Evolutionary conservation across 1,140 invertebrate genomes (phyloP).

Genomic region (Trichomalopsis sarcophagae): DNA sequence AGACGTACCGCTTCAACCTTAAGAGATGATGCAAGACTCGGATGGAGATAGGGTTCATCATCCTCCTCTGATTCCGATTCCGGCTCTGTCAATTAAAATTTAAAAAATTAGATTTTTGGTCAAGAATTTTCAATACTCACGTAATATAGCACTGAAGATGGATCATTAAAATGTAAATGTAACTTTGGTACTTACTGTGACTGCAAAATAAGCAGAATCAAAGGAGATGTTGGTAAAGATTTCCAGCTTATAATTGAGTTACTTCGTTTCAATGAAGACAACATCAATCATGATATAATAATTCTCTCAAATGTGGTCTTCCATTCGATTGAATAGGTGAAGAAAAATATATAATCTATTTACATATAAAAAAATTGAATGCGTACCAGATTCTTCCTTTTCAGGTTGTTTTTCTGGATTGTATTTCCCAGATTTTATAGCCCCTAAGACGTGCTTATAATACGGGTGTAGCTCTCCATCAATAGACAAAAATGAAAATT

Average conservation of each 20-base stretch:
- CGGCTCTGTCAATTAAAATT: constrained; percentile 68
- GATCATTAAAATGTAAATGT: constrained; percentile 58
- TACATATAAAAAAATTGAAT: constrained; percentile 63
- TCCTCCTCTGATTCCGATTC: constrained; percentile 77
- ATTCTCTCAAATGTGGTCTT: constrained; percentile 55
- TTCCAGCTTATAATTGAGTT: constrained; percentile 64
- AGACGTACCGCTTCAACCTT: constrained; percentile 78
- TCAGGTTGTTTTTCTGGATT: constrained; percentile 77
- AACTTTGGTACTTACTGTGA: constrained; percentile 72
- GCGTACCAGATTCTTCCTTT: constrained; percentile 75
- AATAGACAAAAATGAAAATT: constrained; percentile 95
- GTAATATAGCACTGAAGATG: constrained; percentile 51
- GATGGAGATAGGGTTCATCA: constrained; percentile 87
- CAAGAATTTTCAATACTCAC: constrained; percentile 39
- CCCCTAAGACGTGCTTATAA: constrained; percentile 88
- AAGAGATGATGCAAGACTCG: constrained; percentile 80
- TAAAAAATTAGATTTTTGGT: constrained; percentile 48
- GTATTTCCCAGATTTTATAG: constrained; percentile 90
- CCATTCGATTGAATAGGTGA: constrained; percentile 53
- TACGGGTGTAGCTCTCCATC: constrained; percentile 91
- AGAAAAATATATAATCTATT: constrained; percentile 52
- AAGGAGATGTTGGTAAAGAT: constrained; percentile 69
- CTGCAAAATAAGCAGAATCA: constrained; percentile 70
- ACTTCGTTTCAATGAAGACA: constrained; percentile 62
- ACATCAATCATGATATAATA: constrained; percentile 61